Evolutionary conservation across 2,888 invertebrate genomes (phyloP).

Genomic region (Diarsia rubi): DNA sequence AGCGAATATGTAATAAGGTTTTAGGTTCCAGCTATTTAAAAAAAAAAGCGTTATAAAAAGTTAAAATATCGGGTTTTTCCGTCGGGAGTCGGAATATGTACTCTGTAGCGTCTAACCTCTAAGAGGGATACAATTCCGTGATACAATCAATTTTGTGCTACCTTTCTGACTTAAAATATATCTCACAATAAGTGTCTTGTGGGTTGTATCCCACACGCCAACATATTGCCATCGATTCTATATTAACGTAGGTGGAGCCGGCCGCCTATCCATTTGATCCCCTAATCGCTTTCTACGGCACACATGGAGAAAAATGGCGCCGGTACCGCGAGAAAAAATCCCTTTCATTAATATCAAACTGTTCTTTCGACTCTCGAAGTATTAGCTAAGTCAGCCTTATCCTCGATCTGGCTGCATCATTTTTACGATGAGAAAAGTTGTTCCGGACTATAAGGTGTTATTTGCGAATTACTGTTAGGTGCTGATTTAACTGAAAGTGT

Average conservation of each 20-base stretch:
- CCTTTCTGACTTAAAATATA: not conserved
- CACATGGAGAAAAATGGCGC: constrained; percentile 17
- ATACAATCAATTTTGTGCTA: not conserved
- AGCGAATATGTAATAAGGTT: not conserved
- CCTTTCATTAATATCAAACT: constrained; percentile 39
- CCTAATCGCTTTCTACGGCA: constrained; percentile 39
- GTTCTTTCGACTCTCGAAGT: constrained; percentile 11
- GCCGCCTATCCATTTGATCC: constrained; percentile 31
- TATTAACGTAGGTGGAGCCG: constrained; percentile 13
- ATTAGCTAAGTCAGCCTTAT: constrained; percentile 16
- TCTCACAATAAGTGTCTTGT: not conserved
- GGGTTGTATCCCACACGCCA: not conserved
- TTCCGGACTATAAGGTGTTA: not conserved
- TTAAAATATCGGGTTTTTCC: not conserved
- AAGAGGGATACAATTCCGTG: not conserved
- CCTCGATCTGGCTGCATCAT: constrained; percentile 6
- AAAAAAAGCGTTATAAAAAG: not conserved
- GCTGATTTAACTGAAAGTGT: not conserved
- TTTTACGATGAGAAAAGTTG: constrained; percentile 12
- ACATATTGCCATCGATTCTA: constrained; percentile 27
- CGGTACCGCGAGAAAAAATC: constrained; percentile 10
- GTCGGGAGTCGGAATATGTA: not conserved
- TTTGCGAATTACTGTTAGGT: not conserved
- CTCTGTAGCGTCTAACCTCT: not conserved
- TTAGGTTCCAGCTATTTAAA: not conserved